phyloP scores from a whole-genome alignment of 2,888 invertebrate species.

The Pristionchus maxplancki region DNA sequence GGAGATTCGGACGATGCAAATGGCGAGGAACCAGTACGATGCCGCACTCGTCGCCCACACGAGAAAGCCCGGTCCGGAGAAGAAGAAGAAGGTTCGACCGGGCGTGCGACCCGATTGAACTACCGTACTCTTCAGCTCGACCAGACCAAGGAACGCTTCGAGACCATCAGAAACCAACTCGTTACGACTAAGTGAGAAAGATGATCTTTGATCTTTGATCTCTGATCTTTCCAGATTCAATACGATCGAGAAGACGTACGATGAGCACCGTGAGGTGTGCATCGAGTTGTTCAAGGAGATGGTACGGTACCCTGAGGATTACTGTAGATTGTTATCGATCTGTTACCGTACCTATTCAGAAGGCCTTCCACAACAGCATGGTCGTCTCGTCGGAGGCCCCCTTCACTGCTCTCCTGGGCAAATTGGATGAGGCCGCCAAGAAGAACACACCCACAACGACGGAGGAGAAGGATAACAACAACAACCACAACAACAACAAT shows the following conservation, averaged over 20 bases:
- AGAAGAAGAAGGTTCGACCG: constrained; percentile 40
- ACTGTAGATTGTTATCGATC: constrained; percentile 20
- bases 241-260: constrained; percentile 37
- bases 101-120: neutral
- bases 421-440: constrained; percentile 20
- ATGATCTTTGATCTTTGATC: constrained; percentile 22
- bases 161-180: neutral
- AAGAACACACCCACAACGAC: neutral
- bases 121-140: constrained; percentile 37
- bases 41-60: neutral
- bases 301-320: neutral
- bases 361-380: constrained; percentile 19
- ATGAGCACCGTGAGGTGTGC: constrained; percentile 38
- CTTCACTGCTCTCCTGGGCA: neutral
- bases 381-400: neutral
- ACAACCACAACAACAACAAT: neutral
- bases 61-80: constrained; percentile 5
- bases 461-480: neutral
- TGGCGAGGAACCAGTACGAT: constrained; percentile 17
- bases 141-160: constrained; percentile 34
- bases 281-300: constrained; percentile 43
- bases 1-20: constrained; percentile 40
- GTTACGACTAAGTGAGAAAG: constrained; percentile 15
- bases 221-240: constrained; percentile 1
- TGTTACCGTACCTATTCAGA: neutral